Conservation (phyloP, 2,888 invertebrate genomes). For the Heliconius hortense region DNA sequence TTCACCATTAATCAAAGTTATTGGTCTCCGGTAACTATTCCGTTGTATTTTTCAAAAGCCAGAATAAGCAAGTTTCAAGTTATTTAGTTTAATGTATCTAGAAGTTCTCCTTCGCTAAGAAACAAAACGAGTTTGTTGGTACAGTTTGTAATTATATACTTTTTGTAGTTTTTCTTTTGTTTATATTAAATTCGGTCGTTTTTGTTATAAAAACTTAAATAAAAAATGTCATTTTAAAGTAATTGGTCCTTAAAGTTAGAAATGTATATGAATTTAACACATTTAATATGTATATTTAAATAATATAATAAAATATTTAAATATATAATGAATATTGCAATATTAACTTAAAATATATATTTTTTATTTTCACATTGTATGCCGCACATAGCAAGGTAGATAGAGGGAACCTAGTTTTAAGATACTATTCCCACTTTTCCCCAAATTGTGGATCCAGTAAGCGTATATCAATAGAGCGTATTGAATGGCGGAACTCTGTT, state of each 20-base stretch:
- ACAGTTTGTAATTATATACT: constrained; percentile 12
- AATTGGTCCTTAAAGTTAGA: neutral
- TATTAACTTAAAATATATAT: too few relatives aligned
- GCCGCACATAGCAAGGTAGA: too few relatives aligned
- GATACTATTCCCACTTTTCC: too few relatives aligned
- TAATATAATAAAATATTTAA: too few relatives aligned
- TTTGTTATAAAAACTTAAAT: neutral
- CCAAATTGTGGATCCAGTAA: too few relatives aligned
- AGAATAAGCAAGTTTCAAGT: constrained; percentile 14
- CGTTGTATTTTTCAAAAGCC: constrained; percentile 21
- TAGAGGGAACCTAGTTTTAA: too few relatives aligned
- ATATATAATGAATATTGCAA: too few relatives aligned
- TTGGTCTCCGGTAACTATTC: constrained; percentile 12
- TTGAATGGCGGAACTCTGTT: too few relatives aligned
- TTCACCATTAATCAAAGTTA: constrained; percentile 25
- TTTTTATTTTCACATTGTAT: too few relatives aligned
- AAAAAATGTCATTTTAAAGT: neutral
- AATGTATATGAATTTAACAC: neutral
- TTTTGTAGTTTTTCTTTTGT: constrained; percentile 6
- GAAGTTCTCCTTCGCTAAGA: constrained; percentile 6
- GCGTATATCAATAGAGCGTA: too few relatives aligned
- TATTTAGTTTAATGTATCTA: constrained; percentile 14
- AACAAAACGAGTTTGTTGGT: constrained; percentile 6
- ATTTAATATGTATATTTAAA: too few relatives aligned
- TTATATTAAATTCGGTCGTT: neutral